Percentiles rank a stretch among this genome's conserved stretches.
Evolutionary conservation across 2,888 invertebrate species (phyloP).

Genomic region (Elaeidobius kamerunicus): DNA sequence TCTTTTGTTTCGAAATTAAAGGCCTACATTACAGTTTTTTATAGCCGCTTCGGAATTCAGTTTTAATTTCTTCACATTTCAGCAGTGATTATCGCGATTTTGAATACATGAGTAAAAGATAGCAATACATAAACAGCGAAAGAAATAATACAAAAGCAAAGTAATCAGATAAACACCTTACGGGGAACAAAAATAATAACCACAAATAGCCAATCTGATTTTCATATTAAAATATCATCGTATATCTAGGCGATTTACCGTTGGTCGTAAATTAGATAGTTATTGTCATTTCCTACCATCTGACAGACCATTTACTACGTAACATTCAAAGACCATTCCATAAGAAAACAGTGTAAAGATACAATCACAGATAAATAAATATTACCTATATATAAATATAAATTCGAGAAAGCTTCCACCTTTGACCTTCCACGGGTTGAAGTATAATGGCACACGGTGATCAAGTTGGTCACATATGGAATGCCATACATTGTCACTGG

Average conservation of each 20-base stretch:
- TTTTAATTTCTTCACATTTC: no score
- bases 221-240: no score
- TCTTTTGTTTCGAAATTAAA: slow-evolving; percentile 7
- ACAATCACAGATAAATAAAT: slow-evolving; percentile 14
- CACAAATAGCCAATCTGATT: no score
- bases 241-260: no score
- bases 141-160: no score
- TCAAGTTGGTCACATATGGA: slow-evolving; percentile 28
- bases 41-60: not conserved
- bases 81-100: no score
- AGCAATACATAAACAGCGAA: no score
- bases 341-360: not conserved
- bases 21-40: no score
- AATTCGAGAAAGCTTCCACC: slow-evolving; percentile 16
- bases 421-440: slow-evolving; percentile 14
- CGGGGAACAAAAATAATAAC: no score
- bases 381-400: slow-evolving; percentile 4
- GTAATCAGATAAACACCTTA: no score
- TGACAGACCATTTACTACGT: not conserved
- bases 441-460: slow-evolving; percentile 20
- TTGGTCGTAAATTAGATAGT: not conserved
- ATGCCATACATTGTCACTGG: slow-evolving; percentile 26
- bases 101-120: no score
- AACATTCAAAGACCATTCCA: not conserved
- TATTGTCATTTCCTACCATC: not conserved